Evolutionary conservation across 1,140 invertebrate genomes (phyloP).

Genomic region (Zaprionus taronus): DNA sequence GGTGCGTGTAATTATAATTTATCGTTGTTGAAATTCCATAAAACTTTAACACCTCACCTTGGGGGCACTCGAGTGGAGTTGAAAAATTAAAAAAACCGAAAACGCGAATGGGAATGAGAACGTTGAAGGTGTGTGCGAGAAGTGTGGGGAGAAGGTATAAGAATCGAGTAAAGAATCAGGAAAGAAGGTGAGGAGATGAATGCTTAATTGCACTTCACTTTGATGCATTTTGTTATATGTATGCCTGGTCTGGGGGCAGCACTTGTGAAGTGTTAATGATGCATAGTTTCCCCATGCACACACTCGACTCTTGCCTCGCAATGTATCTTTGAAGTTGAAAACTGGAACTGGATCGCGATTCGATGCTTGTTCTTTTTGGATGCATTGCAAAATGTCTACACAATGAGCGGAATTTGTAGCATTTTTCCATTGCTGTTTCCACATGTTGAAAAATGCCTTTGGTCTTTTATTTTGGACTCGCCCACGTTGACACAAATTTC

Average conservation of each 20-base stretch:
- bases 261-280: slow-evolving; percentile 46
- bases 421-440: slow-evolving; percentile 31
- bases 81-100: slow-evolving; percentile 6
- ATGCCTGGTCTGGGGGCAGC: slow-evolving; percentile 8
- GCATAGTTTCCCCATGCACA: slow-evolving; percentile 25
- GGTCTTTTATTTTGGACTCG: slow-evolving; percentile 62
- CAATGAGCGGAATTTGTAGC: slow-evolving; percentile 38
- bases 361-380: slow-evolving; percentile 28
- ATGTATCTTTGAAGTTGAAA: slow-evolving; percentile 27
- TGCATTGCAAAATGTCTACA: slow-evolving; percentile 27
- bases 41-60: slow-evolving; percentile 72
- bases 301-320: neutral
- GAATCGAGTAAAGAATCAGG: slow-evolving; percentile 10
- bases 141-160: slow-evolving; percentile 24
- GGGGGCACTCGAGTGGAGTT: slow-evolving; percentile 47
- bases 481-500: slow-evolving; percentile 76
- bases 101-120: neutral
- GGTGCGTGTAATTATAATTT: slow-evolving; percentile 72
- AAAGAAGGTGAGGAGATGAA: slow-evolving; percentile 20
- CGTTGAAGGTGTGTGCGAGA: slow-evolving; percentile 6
- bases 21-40: slow-evolving; percentile 71
- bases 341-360: neutral
- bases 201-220: slow-evolving; percentile 66
- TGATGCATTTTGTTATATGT: slow-evolving; percentile 42
- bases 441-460: slow-evolving; percentile 57